Conservation (phyloP, 2,797 vertebrate species). For the Chaenodraco wilsoni region DNA sequence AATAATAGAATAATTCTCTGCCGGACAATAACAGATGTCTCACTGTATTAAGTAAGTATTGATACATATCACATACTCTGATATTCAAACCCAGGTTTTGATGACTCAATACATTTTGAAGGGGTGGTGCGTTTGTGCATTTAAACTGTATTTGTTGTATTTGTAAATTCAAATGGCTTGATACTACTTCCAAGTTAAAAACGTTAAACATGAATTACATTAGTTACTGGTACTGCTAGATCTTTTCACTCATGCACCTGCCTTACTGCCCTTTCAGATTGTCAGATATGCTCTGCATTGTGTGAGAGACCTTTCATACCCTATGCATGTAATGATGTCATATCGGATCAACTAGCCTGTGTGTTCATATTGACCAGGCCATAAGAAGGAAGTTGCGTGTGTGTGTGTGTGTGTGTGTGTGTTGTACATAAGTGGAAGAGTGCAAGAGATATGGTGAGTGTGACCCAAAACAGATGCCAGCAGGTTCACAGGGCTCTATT, state of each 20-base stretch:
- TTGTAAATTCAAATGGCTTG: background rate
- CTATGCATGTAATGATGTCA: constrained; percentile 19
- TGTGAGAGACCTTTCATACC: constrained; percentile 9
- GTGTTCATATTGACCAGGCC: constrained; percentile 13
- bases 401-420: constrained; percentile 13
- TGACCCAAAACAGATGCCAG: constrained; percentile 66
- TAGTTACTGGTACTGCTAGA: background rate
- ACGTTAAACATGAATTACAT: too few species aligned
- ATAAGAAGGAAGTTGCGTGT: constrained; percentile 9
- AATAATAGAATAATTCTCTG: too few species aligned
- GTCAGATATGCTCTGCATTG: background rate
- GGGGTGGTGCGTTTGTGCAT: too few species aligned
- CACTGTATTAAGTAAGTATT: too few species aligned
- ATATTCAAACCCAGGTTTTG: too few species aligned
- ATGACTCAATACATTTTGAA: too few species aligned
- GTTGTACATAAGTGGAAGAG: constrained; percentile 16
- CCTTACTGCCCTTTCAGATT: background rate
- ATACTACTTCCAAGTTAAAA: background rate
- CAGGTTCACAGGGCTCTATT: constrained; percentile 59
- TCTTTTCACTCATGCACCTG: background rate
- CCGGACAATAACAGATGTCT: too few species aligned
- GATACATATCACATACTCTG: too few species aligned
- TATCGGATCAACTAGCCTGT: constrained; percentile 9
- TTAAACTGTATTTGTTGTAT: too few species aligned
- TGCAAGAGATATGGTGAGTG: constrained; percentile 35